These are phyloP conservation scores for Alectoris magna DNA, from an alignment of 2,797 vertebrate species.

Conservation along the genomic window DNA sequence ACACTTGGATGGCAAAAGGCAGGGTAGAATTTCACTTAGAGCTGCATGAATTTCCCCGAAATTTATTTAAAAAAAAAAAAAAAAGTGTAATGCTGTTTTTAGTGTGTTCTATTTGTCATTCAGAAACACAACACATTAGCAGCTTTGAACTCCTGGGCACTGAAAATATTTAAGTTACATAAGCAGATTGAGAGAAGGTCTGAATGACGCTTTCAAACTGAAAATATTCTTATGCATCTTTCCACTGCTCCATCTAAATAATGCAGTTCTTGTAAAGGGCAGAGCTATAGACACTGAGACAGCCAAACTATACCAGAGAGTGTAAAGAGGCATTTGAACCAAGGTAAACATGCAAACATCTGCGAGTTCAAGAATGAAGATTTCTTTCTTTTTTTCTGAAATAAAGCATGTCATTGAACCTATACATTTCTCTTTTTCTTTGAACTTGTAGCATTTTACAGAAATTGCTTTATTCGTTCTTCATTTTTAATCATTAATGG, in stretches of 20 bases:
- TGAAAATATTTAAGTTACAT: slow-evolving; percentile 81
- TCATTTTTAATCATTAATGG: neutral
- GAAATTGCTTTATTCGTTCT: neutral
- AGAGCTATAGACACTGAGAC: slow-evolving; percentile 37
- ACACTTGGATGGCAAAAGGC: slow-evolving; percentile 73
- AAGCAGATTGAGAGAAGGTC: slow-evolving; percentile 71
- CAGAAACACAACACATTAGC: slow-evolving; percentile 80
- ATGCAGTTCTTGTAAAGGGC: slow-evolving; percentile 60
- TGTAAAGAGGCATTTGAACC: slow-evolving; percentile 41
- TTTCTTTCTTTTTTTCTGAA: neutral
- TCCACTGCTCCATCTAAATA: slow-evolving; percentile 62
- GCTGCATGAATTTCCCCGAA: slow-evolving; percentile 70
- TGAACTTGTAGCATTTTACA: neutral
- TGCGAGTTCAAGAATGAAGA: slow-evolving; percentile 48
- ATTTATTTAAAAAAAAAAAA: slow-evolving; percentile 75
- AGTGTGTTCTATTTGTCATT: slow-evolving; percentile 80
- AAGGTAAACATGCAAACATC: slow-evolving; percentile 62
- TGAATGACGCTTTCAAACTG: slow-evolving; percentile 75
- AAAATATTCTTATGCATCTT: slow-evolving; percentile 73
- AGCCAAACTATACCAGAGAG: slow-evolving; percentile 37
- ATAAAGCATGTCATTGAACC: neutral
- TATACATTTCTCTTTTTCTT: neutral
- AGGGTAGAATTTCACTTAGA: slow-evolving; percentile 78
- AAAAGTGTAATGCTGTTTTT: slow-evolving; percentile 75
- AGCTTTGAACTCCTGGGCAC: slow-evolving; percentile 77